Conservation (phyloP, 1,140 invertebrate species). For the Euwallacea similis region DNA sequence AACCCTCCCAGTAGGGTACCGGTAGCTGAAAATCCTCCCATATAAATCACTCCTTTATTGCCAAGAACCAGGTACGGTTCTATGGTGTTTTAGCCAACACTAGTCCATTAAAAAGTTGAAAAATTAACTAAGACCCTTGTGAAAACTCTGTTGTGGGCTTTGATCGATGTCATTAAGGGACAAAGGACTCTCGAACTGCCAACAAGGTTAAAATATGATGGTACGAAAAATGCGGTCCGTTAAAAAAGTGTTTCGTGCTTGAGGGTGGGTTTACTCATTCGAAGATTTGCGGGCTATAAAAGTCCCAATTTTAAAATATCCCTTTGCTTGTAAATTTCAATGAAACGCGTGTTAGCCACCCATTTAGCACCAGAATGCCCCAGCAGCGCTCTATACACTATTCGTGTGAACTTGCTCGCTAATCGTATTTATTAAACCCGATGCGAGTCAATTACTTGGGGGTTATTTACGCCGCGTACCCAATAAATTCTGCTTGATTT, state of each 20-base stretch:
- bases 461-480: slow-evolving; percentile 35
- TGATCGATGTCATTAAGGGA: slow-evolving; percentile 20
- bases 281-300: too few relatives aligned
- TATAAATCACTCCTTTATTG: slow-evolving; percentile 20
- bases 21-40: slow-evolving; percentile 13
- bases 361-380: slow-evolving; percentile 24
- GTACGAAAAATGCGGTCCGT: slow-evolving; percentile 5
- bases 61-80: slow-evolving; percentile 10
- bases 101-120: slow-evolving; percentile 19
- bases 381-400: slow-evolving; percentile 26
- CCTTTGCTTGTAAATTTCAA: background rate
- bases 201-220: slow-evolving; percentile 14
- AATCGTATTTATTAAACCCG: slow-evolving; percentile 46
- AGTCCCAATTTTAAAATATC: too few relatives aligned
- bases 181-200: slow-evolving; percentile 9
- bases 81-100: slow-evolving; percentile 22
- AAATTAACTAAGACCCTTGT: slow-evolving; percentile 15
- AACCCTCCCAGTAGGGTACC: slow-evolving; percentile 11
- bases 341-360: slow-evolving; percentile 30
- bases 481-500: slow-evolving; percentile 40
- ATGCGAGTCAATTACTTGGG: slow-evolving; percentile 44
- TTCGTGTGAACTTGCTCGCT: slow-evolving; percentile 45
- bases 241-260: background rate
- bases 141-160: slow-evolving; percentile 8
- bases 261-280: too few relatives aligned